Evolutionary conservation across 2,888 invertebrate species (phyloP).

Genomic region (Microctonus brassicae): DNA sequence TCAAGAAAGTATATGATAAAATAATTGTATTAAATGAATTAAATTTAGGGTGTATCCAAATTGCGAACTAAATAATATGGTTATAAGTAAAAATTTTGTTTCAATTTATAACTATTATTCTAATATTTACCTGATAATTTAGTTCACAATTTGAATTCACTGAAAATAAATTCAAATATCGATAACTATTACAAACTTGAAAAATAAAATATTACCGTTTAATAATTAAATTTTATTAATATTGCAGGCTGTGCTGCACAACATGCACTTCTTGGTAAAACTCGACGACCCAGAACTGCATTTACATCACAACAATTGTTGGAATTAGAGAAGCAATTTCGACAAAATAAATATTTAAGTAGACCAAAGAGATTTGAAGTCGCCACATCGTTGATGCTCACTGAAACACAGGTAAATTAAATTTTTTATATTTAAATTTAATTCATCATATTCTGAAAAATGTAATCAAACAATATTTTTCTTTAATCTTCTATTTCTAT

Average conservation of each 20-base stretch:
- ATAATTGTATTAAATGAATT: no score
- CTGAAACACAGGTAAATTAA: slow-evolving; percentile 93
- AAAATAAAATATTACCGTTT: not conserved
- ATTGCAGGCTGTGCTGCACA: slow-evolving; percentile 74
- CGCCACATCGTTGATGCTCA: slow-evolving; percentile 96
- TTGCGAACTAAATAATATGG: no score
- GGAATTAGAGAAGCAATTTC: slow-evolving; percentile 98
- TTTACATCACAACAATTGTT: slow-evolving; percentile 98
- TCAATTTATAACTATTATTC: no score
- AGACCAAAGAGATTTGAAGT: slow-evolving; percentile 98
- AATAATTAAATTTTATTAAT: not conserved
- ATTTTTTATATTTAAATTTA: slow-evolving; percentile 5
- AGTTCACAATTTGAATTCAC: no score
- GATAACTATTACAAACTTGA: not conserved
- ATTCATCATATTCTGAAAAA: not conserved
- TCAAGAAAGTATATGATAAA: slow-evolving; percentile 1
- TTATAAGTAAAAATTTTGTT: no score
- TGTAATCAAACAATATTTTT: not conserved
- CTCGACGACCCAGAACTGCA: slow-evolving; percentile 94
- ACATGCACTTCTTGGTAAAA: slow-evolving; percentile 87
- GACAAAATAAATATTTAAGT: slow-evolving; percentile 98
- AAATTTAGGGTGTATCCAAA: no score
- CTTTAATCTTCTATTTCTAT: not conserved
- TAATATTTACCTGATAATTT: no score
- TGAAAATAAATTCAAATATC: no score